Base-by-base conservation (phyloP, 23 tunicate genomes). In the Ascidia mentula region DNA sequence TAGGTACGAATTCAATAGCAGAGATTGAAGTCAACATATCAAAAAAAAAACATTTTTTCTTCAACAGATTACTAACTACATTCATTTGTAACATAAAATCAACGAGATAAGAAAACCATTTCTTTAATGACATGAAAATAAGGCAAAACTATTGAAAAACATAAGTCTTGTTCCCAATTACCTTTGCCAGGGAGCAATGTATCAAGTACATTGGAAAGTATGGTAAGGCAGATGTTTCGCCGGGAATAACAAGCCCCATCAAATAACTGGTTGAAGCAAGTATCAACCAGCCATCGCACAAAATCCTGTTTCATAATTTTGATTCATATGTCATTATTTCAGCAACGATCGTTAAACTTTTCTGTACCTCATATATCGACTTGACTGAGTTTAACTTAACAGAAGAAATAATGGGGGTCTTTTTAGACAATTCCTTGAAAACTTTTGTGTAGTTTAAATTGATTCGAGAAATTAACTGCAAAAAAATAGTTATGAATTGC, bases 291-390 rank as follows among this genome's bases (percentile, higher is more conserved):
- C 93, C 93, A 88, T 18, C 9, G 6, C 40, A 83, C 0, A 60
- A 88, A 88, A 37, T 37, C 87, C 93, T 88, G 80, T 26, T 32
- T 36, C 2, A 34, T 30, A 45, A n/a, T n/a, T n/a, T n/a, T n/a
- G n/a, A n/a, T n/a, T n/a, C n/a, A n/a, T n/a, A n/a, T n/a, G n/a
- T n/a, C n/a, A n/a, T n/a, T n/a, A n/a, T n/a, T n/a, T n/a, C n/a
- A n/a, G n/a, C n/a, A n/a, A n/a, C n/a, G n/a, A n/a, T n/a, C n/a
- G n/a, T n/a, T n/a, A n/a, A n/a, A n/a, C n/a, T n/a, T n/a, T n/a
- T n/a, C n/a, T n/a, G 13, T 53, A 53, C 65, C 65, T 53, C 65
- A 53, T 53, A 53, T 3, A 26, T 3, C 22, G 22, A 3, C 65
- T 53, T 53, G 65, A 9, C 7, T 53, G 65, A 26, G 4, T 6